Percentiles rank a stretch among this genome's conserved stretches.
These are phyloP conservation scores for Neolamprologus ventralis DNA, from an alignment of 2,113 vertebrate genomes.

Conservation along the genomic window DNA sequence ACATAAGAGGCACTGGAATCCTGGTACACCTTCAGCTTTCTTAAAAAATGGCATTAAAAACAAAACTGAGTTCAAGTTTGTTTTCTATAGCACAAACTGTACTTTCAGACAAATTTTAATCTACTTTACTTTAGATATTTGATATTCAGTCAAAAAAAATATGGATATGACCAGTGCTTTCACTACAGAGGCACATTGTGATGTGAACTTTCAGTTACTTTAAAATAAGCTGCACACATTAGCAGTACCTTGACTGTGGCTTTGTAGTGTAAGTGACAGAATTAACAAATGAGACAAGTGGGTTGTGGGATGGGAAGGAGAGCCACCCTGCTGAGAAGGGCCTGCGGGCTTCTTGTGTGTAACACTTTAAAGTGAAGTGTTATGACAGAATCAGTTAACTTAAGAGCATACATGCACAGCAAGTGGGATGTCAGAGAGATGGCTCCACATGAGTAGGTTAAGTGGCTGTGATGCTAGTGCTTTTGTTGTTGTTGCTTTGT, in stretches of 20 bases:
- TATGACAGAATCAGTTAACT: slow-evolving; percentile 39
- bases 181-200: background rate
- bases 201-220: background rate
- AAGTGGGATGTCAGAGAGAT: slow-evolving; percentile 1
- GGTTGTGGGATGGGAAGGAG: background rate
- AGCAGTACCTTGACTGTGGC: background rate
- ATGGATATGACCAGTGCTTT: background rate
- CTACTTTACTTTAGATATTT: background rate
- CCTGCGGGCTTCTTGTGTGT: background rate
- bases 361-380: slow-evolving; percentile 30
- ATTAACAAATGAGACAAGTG: slow-evolving; percentile 23
- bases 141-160: background rate
- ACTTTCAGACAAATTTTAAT: background rate
- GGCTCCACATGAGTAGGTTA: slow-evolving; percentile 17
- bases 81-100: background rate
- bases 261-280: slow-evolving; percentile 11
- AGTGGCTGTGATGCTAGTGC: background rate
- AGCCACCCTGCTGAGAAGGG: slow-evolving; percentile 18
- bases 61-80: background rate
- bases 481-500: background rate
- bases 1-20: background rate
- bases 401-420: slow-evolving; percentile 21
- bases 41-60: background rate
- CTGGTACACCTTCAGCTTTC: background rate
- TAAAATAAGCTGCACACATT: background rate